Conservation (phyloP, 1,140 invertebrate species). For the Papilio glaucus region DNA sequence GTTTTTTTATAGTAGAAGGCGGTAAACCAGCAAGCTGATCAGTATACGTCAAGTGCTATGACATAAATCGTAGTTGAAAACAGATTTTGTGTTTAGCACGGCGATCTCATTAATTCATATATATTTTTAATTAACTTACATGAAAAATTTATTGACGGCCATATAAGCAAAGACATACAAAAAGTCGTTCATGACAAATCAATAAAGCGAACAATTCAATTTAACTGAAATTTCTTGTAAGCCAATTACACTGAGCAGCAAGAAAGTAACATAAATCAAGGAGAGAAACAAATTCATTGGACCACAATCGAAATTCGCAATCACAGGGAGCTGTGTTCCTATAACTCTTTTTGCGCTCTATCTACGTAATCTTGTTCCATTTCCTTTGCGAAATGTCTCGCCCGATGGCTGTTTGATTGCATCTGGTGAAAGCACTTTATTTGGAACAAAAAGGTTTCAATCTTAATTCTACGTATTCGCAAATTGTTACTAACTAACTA, state of each 20-base stretch:
- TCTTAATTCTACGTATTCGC: background rate
- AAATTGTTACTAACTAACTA: no score
- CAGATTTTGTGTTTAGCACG: no score
- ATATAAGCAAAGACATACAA: no score
- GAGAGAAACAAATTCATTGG: background rate
- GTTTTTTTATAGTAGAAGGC: no score
- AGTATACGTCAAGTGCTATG: no score
- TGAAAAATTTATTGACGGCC: no score
- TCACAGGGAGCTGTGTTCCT: background rate
- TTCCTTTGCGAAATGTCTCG: slow-evolving; percentile 12
- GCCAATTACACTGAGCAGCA: background rate
- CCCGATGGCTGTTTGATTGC: slow-evolving; percentile 11
- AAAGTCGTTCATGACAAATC: no score
- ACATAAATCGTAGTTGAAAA: no score
- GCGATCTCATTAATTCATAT: no score
- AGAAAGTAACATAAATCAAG: background rate
- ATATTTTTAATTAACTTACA: no score
- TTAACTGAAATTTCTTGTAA: background rate
- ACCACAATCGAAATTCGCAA: slow-evolving; percentile 15
- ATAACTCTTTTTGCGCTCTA: slow-evolving; percentile 13
- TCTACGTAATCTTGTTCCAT: slow-evolving; percentile 16
- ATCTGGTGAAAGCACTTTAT: background rate
- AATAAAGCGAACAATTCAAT: background rate
- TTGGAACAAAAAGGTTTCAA: background rate
- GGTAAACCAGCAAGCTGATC: no score